phyloP scores from a whole-genome alignment of 2,888 invertebrate genomes.

The Melipona beecheii region DNA sequence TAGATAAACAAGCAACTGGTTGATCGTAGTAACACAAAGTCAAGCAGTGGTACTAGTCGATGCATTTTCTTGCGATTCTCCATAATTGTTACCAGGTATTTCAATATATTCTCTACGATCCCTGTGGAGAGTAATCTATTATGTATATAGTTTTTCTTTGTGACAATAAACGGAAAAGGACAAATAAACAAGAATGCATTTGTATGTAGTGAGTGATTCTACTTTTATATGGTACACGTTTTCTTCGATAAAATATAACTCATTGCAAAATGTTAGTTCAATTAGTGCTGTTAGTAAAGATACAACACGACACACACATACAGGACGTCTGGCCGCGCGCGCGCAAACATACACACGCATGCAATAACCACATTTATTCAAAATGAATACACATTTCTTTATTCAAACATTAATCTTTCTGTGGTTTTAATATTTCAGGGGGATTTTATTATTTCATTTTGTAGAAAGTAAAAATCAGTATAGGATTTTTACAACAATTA shows the following conservation, averaged over 20 bases:
- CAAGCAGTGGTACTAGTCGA: conserved; percentile 60
- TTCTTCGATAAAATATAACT: neutral
- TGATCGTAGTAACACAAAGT: conserved; percentile 12
- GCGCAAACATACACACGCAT: neutral
- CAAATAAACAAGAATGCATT: neutral
- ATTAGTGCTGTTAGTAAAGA: conserved; percentile 50
- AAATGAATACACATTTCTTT: neutral
- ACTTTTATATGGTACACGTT: neutral
- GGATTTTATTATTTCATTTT: conserved; percentile 4
- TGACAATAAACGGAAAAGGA: no score
- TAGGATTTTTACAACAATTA: neutral
- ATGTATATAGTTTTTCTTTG: conserved; percentile 14
- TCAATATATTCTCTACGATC: conserved; percentile 77
- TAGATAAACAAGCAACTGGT: conserved; percentile 32
- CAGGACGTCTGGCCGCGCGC: neutral
- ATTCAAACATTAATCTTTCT: neutral
- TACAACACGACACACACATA: neutral
- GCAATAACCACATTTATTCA: conserved; percentile 22
- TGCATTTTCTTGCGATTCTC: conserved; percentile 68
- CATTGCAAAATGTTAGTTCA: conserved; percentile 31
- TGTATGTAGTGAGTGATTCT: neutral
- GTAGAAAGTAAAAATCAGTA: neutral
- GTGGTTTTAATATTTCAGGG: neutral
- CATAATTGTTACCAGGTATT: conserved; percentile 77
- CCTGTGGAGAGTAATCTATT: conserved; percentile 76